phyloP scores from a whole-genome alignment of 2,113 vertebrate species.

The Mionectes macconnelli region DNA sequence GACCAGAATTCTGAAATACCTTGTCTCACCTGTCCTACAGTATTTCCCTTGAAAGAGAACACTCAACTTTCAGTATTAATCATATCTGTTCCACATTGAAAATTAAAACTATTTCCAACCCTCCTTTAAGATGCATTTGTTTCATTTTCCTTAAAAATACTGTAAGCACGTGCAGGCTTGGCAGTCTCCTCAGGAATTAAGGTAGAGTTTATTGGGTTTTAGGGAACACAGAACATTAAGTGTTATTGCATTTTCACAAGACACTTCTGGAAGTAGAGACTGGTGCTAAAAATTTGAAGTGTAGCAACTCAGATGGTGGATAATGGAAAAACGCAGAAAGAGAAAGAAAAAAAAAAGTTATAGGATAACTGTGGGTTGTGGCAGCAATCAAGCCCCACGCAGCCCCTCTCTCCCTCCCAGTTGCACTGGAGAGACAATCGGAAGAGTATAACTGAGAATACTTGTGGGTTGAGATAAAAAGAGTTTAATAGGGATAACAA shows the following conservation, averaged over 20 bases:
- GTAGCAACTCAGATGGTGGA: neutral
- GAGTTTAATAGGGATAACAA: neutral
- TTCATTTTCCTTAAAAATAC: neutral
- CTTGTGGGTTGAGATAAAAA: neutral
- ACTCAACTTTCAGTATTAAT: neutral
- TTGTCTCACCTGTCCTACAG: neutral
- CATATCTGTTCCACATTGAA: neutral
- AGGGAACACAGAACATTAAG: neutral
- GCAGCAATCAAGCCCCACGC: neutral
- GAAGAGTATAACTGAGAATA: neutral
- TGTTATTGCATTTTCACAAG: neutral
- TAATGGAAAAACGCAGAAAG: neutral
- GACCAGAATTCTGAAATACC: neutral
- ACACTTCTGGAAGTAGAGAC: neutral
- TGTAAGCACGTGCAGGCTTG: neutral
- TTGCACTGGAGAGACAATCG: neutral
- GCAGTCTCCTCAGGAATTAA: neutral
- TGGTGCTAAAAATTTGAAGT: neutral
- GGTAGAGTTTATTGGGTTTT: neutral
- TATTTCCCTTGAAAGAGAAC: neutral
- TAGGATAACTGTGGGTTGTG: neutral
- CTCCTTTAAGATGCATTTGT: neutral
- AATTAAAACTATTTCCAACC: neutral
- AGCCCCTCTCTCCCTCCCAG: accelerated
- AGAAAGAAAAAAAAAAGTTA: neutral